phyloP scores from a whole-genome alignment of 23 tunicate genomes.

The Clavelina lepadiformis region DNA sequence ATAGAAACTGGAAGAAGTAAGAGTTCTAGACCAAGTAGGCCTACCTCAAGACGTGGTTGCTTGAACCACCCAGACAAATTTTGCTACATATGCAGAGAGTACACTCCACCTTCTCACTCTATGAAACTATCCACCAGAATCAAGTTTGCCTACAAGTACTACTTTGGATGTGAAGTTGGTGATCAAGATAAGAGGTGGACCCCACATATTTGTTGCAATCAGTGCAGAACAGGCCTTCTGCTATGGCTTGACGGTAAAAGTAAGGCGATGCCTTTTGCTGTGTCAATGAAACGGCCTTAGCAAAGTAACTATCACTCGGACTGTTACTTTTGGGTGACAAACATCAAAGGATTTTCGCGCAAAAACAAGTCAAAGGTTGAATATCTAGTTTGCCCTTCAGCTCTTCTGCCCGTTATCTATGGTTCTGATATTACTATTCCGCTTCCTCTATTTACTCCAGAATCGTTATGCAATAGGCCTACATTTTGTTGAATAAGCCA shows the following conservation, averaged over 20 bases:
- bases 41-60: slow-evolving; percentile 12
- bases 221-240: slow-evolving; percentile 35
- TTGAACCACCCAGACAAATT: slow-evolving; percentile 32
- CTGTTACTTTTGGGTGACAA: slow-evolving; percentile 29
- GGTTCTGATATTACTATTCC: slow-evolving; percentile 13
- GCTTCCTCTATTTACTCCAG: slow-evolving; percentile 6
- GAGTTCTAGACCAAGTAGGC: no score
- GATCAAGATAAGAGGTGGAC: slow-evolving; percentile 36
- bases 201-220: slow-evolving; percentile 45
- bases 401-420: slow-evolving; percentile 19
- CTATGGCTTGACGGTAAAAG: slow-evolving; percentile 35
- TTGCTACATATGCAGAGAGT: slow-evolving; percentile 30
- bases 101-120: slow-evolving; percentile 23
- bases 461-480: no score
- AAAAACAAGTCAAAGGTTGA: slow-evolving; percentile 21
- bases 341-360: slow-evolving; percentile 21
- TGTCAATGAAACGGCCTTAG: slow-evolving; percentile 32
- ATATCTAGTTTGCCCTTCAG: slow-evolving; percentile 9
- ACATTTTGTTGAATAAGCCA: no score
- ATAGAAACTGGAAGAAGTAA: no score
- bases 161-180: slow-evolving; percentile 34
- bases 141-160: slow-evolving; percentile 36
- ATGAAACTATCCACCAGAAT: slow-evolving; percentile 27
- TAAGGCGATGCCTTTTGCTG: slow-evolving; percentile 39
- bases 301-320: slow-evolving; percentile 20